Base-by-base conservation (phyloP, 1,140 invertebrate genomes). In the Achroia grisella region DNA sequence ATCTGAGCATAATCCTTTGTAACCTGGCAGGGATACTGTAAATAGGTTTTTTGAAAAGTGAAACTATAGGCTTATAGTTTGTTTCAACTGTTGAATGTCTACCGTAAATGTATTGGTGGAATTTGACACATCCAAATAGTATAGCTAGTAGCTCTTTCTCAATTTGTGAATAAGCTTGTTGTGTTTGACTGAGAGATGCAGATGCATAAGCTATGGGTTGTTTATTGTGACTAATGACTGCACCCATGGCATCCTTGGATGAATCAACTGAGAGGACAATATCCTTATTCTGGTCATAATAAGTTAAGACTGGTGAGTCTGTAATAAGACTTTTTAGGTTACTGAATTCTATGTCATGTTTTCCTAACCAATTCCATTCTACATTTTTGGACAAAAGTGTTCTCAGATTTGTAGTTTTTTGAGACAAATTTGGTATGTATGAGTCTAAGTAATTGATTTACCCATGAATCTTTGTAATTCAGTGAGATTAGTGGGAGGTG, bases 91-190 rank as follows among this genome's bases (percentile, higher is more conserved):
- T 52, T 17, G 52, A 48, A 1, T 33, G 14, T 36, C 56, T 53
- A 10, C 71, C 66, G 52, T 59, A 67, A 3, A 76, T 35, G 53
- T 68, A 79, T 40, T 74, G 62, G 30, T 69, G 57, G 64, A 86
- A 88, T 43, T 62, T 70, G 41, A 60, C 48, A 53, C 45, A 63
- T 10, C 46, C 68, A 66, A 70, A 80, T 23, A 61, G 33, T 10
- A 88, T 71, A 10, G 71, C 79, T 9, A 84, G 57, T 11, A 69
- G 46, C 56, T 87, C 83, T 45, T 84, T 87, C 40, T 88, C 85
- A 33, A 86, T 86, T 52, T 83, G 74, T 4, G 72, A 53, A 45
- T 86, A 88, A n/a, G 64, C 62, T 23, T 55, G 17, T 59, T 88
- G 65, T 23, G 64, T 48, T 15, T 48, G 45, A 9, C 53, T 69